Conservation (phyloP, 2,113 vertebrate genomes). For the Alosa alosa region DNA sequence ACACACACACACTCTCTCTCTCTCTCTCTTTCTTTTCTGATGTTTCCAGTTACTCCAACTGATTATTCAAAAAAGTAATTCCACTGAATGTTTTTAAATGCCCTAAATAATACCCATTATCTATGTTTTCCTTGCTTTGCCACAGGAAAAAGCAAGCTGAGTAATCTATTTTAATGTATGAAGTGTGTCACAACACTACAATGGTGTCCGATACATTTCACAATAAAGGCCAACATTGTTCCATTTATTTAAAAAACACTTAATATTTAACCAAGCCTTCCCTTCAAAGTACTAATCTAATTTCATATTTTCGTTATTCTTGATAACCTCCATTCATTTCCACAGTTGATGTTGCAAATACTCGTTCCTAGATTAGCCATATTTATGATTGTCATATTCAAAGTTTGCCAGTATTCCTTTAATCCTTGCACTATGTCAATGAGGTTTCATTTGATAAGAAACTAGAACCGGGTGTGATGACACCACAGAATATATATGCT, state of each 20-base stretch:
- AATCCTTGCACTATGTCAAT: background rate
- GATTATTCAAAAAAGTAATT: conserved; percentile 68
- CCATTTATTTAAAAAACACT: conserved; percentile 44
- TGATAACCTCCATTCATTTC: background rate
- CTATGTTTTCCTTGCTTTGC: conserved; percentile 78
- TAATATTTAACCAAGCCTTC: too few species aligned
- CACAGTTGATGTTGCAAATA: background rate
- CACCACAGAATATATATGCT: background rate
- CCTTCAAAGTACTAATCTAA: conserved; percentile 57
- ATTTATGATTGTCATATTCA: background rate
- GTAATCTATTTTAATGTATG: conserved; percentile 82
- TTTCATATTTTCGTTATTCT: conserved; percentile 16
- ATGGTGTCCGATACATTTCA: conserved; percentile 66
- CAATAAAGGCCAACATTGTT: conserved; percentile 71
- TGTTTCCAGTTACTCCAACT: conserved; percentile 66
- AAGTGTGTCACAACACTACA: conserved; percentile 74
- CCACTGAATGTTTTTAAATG: conserved; percentile 2
- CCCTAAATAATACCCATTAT: conserved; percentile 79
- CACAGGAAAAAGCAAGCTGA: conserved; percentile 78
- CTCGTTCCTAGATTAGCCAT: background rate
- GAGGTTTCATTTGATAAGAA: conserved; percentile 6
- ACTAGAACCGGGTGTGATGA: background rate
- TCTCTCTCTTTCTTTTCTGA: conserved; percentile 35
- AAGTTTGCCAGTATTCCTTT: background rate
- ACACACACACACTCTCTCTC: background rate